Base-by-base conservation (phyloP, 2,888 invertebrate species). In the Alloplasta piceator region DNA sequence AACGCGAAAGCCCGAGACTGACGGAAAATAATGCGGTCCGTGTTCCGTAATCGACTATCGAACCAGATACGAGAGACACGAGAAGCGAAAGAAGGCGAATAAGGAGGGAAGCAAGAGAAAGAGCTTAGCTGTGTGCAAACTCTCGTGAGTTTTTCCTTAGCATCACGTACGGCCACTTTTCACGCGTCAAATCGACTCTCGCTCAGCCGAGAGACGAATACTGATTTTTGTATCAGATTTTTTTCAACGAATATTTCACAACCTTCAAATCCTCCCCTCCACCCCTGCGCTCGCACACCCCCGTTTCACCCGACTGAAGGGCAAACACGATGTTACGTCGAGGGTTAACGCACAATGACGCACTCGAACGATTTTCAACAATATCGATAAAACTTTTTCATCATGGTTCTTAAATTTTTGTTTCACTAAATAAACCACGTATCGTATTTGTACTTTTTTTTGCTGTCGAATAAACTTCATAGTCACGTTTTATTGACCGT, bases 101-200 rank as follows among this genome's bases (percentile, higher is more conserved):
- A 12, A 14, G 52, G 52, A 12, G 9, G 9, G n/a, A 7, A 16
- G 6, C 12, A n/a, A n/a, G 48, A n/a, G 48, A 5, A n/a, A 4
- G n/a, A 6, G 52, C 60, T 26, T 26, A n/a, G 26, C 26, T 26
- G 26, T 26, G 26, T 26, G 26, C 3, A 26, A 6, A 5, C 36
- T 36, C n/a, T 38, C 38, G 64, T 36, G 48, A 26, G 48, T 48
- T 26, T 14, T 10, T 36, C 52, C 5, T 43, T 10, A 36, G 46
- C 12, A 55, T 56, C 67, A 67, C 66, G 63, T 56, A 43, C 58
- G 60, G 26, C 66, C 39, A 78, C 67, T 73, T 73, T 68, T 61
- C 78, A 58, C 68, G 48, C 68, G 78, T 78, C 68, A 68, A 68
- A 78, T 73, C 73, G 67, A 56, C 48, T 78, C 68, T 63, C 67